A percentile compares a stretch with the other conserved stretches of the same genome.
phyloP scores from a whole-genome alignment of 2,888 invertebrate genomes.

The Neoitamus cyanurus region DNA sequence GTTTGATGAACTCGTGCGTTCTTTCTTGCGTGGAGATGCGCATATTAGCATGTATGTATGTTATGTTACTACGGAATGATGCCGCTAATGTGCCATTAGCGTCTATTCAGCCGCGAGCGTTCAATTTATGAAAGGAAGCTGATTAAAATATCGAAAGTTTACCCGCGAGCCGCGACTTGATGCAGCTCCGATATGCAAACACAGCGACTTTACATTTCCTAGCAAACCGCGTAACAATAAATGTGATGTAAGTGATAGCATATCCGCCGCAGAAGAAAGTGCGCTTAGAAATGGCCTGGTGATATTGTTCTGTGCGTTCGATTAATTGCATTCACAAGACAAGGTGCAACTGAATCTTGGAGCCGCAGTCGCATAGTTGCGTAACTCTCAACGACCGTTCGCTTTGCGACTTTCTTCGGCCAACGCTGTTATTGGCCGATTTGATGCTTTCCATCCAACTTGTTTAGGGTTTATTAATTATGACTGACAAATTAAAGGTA shows the following conservation, averaged over 20 bases:
- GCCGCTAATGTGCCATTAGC: neutral
- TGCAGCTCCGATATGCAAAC: neutral
- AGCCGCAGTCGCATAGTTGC: neutral
- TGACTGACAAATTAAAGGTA: neutral
- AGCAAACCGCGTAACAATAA: constrained; percentile 4
- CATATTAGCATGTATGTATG: neutral
- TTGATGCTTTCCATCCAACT: neutral
- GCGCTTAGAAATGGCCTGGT: neutral
- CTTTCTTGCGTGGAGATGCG: neutral
- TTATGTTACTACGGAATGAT: neutral
- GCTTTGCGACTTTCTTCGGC: neutral
- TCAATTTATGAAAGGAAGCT: neutral
- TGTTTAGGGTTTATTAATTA: neutral
- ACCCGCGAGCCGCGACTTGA: neutral
- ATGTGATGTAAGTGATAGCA: neutral
- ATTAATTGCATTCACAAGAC: neutral
- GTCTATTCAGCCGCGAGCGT: neutral
- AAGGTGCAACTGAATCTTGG: neutral
- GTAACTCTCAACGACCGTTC: neutral
- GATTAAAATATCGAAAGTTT: constrained; percentile 35
- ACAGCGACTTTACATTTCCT: neutral
- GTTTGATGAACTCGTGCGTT: neutral
- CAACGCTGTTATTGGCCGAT: neutral
- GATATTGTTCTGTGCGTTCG: neutral
- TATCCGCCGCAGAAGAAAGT: neutral